phyloP scores from a whole-genome alignment of 2,888 invertebrate genomes.

The Brachyopa scutellaris region DNA sequence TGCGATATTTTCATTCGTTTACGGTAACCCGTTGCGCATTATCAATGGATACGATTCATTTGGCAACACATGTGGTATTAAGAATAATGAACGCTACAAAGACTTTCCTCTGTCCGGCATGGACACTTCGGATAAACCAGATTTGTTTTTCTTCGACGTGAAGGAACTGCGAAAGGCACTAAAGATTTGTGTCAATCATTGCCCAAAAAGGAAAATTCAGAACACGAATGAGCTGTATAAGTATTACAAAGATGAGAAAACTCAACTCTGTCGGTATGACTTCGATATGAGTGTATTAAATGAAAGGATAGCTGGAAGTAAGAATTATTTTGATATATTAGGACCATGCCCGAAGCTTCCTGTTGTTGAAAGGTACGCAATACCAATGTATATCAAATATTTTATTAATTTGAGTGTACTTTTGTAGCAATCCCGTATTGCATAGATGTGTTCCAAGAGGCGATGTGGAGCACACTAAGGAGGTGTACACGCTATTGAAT shows the following conservation, averaged over 20 bases:
- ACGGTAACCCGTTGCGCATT: conserved; percentile 92
- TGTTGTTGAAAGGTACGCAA: conserved; percentile 86
- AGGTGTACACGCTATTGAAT: conserved; percentile 91
- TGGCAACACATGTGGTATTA: conserved; percentile 96
- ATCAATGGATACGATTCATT: conserved; percentile 97
- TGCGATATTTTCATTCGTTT: conserved; percentile 93
- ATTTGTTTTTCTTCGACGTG: conserved; percentile 92
- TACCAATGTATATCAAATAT: neutral
- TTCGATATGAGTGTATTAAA: conserved; percentile 84
- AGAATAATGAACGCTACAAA: conserved; percentile 88
- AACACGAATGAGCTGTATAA: conserved; percentile 86
- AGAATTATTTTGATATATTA: conserved; percentile 81
- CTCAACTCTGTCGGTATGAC: conserved; percentile 90
- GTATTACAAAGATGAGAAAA: conserved; percentile 88
- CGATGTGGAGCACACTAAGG: conserved; percentile 85
- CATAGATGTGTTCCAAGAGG: conserved; percentile 94
- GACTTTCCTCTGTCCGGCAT: conserved; percentile 90
- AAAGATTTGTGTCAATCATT: conserved; percentile 94
- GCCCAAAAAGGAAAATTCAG: conserved; percentile 87
- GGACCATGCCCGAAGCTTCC: conserved; percentile 92
- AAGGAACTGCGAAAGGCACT: conserved; percentile 88
- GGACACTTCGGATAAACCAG: conserved; percentile 90
- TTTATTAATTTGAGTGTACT: too few species aligned
- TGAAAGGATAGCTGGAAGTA: conserved; percentile 79
- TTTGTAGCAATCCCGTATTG: conserved; percentile 87